Evolutionary conservation across 2,797 vertebrate genomes (phyloP).

Genomic region (Sebastes ruberrimus): DNA sequence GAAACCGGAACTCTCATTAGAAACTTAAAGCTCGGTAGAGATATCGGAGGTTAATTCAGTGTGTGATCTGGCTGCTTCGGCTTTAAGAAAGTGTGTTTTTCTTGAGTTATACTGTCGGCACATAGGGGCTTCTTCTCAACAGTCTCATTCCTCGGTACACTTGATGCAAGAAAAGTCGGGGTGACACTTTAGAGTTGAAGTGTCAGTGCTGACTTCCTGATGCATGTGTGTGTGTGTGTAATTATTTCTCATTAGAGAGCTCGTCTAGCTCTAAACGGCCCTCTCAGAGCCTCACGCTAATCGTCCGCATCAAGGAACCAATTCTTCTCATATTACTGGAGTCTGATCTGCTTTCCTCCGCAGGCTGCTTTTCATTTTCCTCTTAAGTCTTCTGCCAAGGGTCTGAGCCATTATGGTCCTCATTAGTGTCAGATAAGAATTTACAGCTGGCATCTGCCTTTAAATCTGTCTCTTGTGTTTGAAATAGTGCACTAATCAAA

Average conservation of each 20-base stretch:
- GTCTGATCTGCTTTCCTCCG: slow-evolving; percentile 31
- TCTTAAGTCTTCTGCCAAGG: slow-evolving; percentile 23
- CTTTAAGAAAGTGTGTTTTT: slow-evolving; percentile 3
- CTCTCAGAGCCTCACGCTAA: slow-evolving; percentile 29
- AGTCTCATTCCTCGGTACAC: slow-evolving; percentile 17
- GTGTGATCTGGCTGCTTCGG: neutral
- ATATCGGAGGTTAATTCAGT: neutral
- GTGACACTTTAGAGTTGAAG: slow-evolving; percentile 4
- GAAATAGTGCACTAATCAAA: slow-evolving; percentile 14
- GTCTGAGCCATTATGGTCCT: slow-evolving; percentile 33
- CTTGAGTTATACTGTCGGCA: neutral
- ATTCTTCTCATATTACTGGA: slow-evolving; percentile 16
- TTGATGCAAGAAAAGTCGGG: neutral
- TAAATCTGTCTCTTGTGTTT: slow-evolving; percentile 14
- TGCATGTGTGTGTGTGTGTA: neutral
- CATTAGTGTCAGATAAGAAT: slow-evolving; percentile 41
- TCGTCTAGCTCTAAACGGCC: slow-evolving; percentile 6
- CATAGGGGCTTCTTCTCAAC: neutral
- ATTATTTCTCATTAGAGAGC: slow-evolving; percentile 47
- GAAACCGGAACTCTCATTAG: neutral
- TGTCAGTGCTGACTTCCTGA: slow-evolving; percentile 26
- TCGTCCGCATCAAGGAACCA: slow-evolving; percentile 27
- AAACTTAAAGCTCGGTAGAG: neutral
- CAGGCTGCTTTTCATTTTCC: slow-evolving; percentile 40
- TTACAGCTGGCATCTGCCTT: slow-evolving; percentile 15